A percentile compares a stretch with the other conserved stretches of the same genome.
phyloP scores from a whole-genome alignment of 2,113 vertebrate species.

The Camelus dromedarius region DNA sequence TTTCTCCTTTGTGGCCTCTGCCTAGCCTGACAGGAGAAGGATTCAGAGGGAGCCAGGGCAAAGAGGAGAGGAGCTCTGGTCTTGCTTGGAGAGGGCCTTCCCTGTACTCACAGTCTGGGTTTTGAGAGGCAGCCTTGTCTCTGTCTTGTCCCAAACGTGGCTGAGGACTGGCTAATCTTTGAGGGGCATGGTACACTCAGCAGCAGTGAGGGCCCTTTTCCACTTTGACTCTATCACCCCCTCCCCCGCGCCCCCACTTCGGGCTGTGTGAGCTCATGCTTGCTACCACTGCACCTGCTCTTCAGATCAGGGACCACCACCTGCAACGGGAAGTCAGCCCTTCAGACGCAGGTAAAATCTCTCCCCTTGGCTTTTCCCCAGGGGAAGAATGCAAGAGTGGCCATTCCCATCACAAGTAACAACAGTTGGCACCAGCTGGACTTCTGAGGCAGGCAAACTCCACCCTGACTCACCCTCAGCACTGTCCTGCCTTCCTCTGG shows the following conservation, averaged over 20 bases:
- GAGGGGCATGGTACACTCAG: neutral
- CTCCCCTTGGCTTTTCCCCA: neutral
- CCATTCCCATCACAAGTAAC: neutral
- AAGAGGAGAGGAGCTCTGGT: neutral
- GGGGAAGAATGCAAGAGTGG: neutral
- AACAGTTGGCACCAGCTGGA: neutral
- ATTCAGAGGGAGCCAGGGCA: accelerated
- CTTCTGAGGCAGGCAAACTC: neutral
- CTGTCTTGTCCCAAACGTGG: neutral
- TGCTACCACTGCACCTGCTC: neutral
- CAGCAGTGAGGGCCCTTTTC: neutral
- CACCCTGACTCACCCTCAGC: too few species aligned
- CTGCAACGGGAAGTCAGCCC: neutral
- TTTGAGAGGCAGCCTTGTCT: neutral
- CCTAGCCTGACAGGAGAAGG: neutral
- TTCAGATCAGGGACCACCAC: neutral
- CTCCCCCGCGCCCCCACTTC: neutral
- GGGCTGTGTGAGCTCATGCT: neutral
- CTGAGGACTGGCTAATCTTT: neutral
- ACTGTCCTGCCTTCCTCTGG: neutral
- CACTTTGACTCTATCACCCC: neutral
- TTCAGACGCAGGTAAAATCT: neutral
- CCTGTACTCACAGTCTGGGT: neutral
- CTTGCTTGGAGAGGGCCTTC: neutral
- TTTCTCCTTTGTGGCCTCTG: neutral